Conservation (phyloP, 2,888 invertebrate species). For the Asteroscopus sphinx region DNA sequence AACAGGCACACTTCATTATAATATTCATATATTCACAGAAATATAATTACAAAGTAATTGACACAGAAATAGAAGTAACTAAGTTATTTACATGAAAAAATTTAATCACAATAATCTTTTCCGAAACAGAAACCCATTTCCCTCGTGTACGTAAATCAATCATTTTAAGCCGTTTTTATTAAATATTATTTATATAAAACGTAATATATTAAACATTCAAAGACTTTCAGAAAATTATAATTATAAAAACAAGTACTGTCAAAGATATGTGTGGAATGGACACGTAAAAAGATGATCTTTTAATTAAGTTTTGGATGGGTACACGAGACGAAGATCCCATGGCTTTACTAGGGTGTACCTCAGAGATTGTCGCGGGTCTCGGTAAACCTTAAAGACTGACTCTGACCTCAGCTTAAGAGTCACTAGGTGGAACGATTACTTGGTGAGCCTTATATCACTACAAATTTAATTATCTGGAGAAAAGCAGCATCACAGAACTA, state of each 20-base stretch:
- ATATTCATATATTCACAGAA: not conserved
- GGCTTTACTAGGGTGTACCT: constrained; percentile 46
- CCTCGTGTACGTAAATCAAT: not conserved
- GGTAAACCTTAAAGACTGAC: constrained; percentile 49
- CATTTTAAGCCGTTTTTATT: not conserved
- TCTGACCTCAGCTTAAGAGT: constrained; percentile 32
- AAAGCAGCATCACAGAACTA: no score
- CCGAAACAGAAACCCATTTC: not conserved
- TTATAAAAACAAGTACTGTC: not conserved
- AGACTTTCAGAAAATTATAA: no score
- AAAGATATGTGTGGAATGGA: not conserved
- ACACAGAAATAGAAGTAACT: not conserved
- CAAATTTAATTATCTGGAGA: no score
- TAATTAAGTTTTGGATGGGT: constrained; percentile 49
- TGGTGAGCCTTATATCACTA: constrained; percentile 14
- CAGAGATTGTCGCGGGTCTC: constrained; percentile 33
- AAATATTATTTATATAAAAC: no score
- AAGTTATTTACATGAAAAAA: not conserved
- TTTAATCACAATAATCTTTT: not conserved
- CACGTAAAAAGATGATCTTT: constrained; percentile 20
- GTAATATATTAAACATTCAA: no score
- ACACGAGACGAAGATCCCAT: constrained; percentile 42
- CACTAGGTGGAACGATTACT: constrained; percentile 27
- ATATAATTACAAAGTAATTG: not conserved
- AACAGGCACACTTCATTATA: not conserved